Conservation (phyloP, 2,888 invertebrate species). For the Prosapia bicincta region DNA sequence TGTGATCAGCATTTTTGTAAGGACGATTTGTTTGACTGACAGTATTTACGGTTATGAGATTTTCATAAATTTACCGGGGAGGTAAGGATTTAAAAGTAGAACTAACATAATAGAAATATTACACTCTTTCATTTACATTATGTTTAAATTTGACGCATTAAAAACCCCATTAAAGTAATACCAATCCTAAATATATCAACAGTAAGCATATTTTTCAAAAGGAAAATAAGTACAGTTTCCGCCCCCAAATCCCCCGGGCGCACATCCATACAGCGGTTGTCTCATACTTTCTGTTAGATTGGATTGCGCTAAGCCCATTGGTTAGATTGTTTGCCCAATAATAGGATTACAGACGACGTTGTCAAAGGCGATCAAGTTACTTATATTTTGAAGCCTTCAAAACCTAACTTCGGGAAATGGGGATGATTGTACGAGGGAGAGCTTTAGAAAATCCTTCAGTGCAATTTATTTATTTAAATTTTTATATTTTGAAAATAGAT, state of each 20-base stretch:
- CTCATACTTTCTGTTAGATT: constrained; percentile 24
- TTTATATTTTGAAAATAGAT: background rate
- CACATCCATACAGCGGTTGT: constrained; percentile 3
- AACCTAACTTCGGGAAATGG: background rate
- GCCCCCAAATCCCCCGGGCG: background rate
- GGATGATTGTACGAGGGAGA: background rate
- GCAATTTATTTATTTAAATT: background rate
- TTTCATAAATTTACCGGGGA: no score
- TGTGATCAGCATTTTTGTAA: no score
- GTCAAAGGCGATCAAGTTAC: background rate
- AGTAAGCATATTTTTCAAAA: background rate
- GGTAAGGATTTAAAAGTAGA: no score
- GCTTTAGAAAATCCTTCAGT: background rate
- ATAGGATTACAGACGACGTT: background rate
- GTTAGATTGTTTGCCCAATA: background rate
- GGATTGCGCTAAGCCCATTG: constrained; percentile 11
- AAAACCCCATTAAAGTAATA: no score
- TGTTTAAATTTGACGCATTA: no score
- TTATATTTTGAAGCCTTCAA: background rate
- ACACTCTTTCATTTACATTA: no score
- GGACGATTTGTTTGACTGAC: no score
- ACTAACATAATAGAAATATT: no score
- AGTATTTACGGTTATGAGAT: no score
- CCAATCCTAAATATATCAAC: no score
- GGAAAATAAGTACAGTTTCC: background rate